Evolutionary conservation across 2,888 invertebrate species (phyloP).

Genomic region (Trilocha varians): DNA sequence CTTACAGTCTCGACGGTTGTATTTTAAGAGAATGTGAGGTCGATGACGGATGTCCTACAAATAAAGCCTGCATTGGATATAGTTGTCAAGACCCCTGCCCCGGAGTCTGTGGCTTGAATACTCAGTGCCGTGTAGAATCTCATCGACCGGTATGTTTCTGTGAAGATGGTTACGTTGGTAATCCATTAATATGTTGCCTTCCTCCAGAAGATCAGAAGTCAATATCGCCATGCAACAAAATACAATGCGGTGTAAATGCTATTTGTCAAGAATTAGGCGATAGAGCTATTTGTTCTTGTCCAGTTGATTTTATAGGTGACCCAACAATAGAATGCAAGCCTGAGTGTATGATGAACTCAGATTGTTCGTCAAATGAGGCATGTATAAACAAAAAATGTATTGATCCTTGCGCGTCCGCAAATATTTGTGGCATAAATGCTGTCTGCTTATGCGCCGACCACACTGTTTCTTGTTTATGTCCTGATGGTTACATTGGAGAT

Average conservation of each 20-base stretch:
- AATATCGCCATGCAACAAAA: constrained; percentile 80
- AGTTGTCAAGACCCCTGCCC: constrained; percentile 87
- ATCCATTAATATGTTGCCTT: constrained; percentile 83
- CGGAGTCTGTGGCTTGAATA: constrained; percentile 84
- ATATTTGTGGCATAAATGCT: constrained; percentile 86
- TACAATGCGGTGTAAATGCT: constrained; percentile 85
- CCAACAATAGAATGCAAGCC: constrained; percentile 83
- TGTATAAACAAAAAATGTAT: constrained; percentile 83
- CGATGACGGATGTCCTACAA: constrained; percentile 82
- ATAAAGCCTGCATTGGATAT: constrained; percentile 85
- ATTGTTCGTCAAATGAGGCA: constrained; percentile 81
- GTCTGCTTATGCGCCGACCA: constrained; percentile 86
- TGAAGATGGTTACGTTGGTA: constrained; percentile 80
- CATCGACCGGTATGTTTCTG: constrained; percentile 88
- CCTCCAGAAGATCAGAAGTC: constrained; percentile 68
- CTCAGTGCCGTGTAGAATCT: constrained; percentile 81
- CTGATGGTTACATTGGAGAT: constrained; percentile 85
- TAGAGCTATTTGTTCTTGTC: constrained; percentile 83
- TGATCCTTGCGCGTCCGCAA: constrained; percentile 79
- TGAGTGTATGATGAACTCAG: constrained; percentile 87
- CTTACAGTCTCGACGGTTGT: constrained; percentile 80
- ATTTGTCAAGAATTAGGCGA: constrained; percentile 81
- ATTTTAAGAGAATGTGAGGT: constrained; percentile 85
- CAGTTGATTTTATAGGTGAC: constrained; percentile 84
- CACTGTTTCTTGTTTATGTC: constrained; percentile 86